Percentiles rank a stretch among this genome's conserved stretches.
Evolutionary conservation across 92 coral and sea anemone genomes (phyloP).

Genomic region (Porites cylindrica): DNA sequence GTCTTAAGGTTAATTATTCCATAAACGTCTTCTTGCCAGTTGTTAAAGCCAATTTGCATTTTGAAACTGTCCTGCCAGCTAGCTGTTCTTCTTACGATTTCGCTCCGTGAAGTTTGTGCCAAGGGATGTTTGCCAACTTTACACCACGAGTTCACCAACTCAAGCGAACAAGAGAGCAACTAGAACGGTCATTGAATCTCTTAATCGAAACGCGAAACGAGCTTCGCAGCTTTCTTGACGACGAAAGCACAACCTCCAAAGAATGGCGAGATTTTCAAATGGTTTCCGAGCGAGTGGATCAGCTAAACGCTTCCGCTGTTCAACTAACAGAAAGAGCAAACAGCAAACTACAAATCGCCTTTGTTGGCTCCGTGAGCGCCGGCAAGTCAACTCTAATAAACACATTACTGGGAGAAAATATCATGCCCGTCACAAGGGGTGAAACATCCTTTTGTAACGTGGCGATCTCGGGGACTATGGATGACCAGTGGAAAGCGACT

Average conservation of each 20-base stretch:
- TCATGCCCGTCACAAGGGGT: constrained; percentile 39
- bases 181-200: not conserved
- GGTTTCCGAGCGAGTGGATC: constrained; percentile 28
- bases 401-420: constrained; percentile 38
- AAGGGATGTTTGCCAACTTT: constrained; percentile 21
- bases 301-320: constrained; percentile 1
- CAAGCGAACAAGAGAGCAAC: constrained; percentile 26
- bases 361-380: constrained; percentile 35
- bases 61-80: too few relatives aligned
- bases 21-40: too few relatives aligned
- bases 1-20: too few relatives aligned
- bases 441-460: constrained; percentile 47
- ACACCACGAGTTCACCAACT: constrained; percentile 24
- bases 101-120: too few relatives aligned
- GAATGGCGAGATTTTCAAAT: constrained; percentile 36
- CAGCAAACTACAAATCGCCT: constrained; percentile 36
- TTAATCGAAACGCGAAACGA: constrained; percentile 21
- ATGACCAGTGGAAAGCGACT: constrained; percentile 13
- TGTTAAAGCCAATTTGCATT: too few relatives aligned
- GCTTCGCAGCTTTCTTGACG: constrained; percentile 22
- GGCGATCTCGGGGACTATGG: constrained; percentile 24
- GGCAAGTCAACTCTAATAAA: constrained; percentile 48
- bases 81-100: too few relatives aligned
- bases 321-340: constrained; percentile 30
- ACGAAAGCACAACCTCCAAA: not conserved